Evolutionary conservation across 2,797 vertebrate genomes (phyloP), one percentile per base, ranked within the genome.

Genomic region (Alfaro cultratus): DNA sequence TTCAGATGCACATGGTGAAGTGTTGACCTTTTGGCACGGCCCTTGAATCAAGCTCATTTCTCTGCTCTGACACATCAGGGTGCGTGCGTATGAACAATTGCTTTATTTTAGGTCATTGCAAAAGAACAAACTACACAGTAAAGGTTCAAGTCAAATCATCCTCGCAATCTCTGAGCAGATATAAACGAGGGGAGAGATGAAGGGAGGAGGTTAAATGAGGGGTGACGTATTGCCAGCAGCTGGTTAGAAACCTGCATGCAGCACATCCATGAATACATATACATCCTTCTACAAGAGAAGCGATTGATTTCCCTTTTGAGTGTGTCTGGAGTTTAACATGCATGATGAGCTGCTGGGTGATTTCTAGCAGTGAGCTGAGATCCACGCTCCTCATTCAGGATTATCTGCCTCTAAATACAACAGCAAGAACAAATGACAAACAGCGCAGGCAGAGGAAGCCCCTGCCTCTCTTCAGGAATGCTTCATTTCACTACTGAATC

Each of bases 381-480:
- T 89, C 86, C 87, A 86, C 1, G 62, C 85, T 70, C 84, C 88
- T 84, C 84, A 86, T 82, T 89, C 78, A 84, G 92, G 92, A 94
- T 95, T 91, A 93, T 94, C 93, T 94, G 88, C 87, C 74, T 34
- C 84, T 76, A 60, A 88, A 95, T 95, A 95, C 95, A 96, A 95
- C 90, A 74, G 75, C 80, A 81, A 87, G 88, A 94, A 94, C 93
- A 94, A 51, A 23, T 51, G 49, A 8, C 49, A 51, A 85, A 75
- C 26, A 81, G 89, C 80, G 83, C 86, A 74, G 94, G 89, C 87
- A 31, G 80, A 88, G 91, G 89, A 90, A 88, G 77, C 78, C 76
- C 80, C 77, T 49, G 0, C 45, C 8, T 23, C 21, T 29, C 36
- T 70, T 81, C 77, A n/a, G 73, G 74, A 82, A 82, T 67, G 64